Base-by-base conservation (phyloP, 2,113 vertebrate species). In the Cynopterus brachyotis region DNA sequence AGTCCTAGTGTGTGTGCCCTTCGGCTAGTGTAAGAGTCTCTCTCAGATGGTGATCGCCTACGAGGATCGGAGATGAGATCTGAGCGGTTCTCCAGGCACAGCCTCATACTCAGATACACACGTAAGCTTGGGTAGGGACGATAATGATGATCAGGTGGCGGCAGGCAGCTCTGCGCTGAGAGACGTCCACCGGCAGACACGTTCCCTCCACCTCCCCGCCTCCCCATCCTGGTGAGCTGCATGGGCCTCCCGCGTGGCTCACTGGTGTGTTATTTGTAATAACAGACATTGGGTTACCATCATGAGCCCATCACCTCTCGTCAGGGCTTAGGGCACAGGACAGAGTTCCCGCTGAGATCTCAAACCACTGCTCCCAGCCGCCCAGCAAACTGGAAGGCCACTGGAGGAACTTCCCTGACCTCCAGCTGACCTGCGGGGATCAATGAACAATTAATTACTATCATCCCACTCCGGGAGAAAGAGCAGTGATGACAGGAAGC, bases 381-480 rank as follows among this genome's bases (percentile, higher is more conserved):
- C 75, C 96, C 86, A 13, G 70, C 62, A 24, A 96, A 96, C 47
- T 47, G 37, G 94, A 85, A 97, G 95, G 84, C 96, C 85, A 85
- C 90, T 42, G 62, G 88, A 98, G 96, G 96, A 92, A 95, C 95
- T 94, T 95, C 96, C 1, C 69, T 96, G 95, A 97, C 97, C 97
- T 97, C 96, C 72, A 89, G 96, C 90, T 97, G 97, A 97, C 97
- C 97, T 96, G 93, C 75, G 32, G 93, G 90, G 98, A 98, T 98
- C 98, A 98, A 98, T 98, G 98, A 94, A 59, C 98, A 98, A 98
- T 98, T 98, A 98, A 98, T 98, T 98, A 98, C 97, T 97, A 98
- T 98, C 98, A 97, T 98, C 98, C 98, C 92, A 90, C 97, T 96
- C 96, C 0, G 1, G 96, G 97, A 97, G 98, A 98, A 97, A 97